Evolutionary conservation across 1,140 invertebrate species (phyloP), one percentile per base, ranked within the genome.

Genomic region (Paralvinella palmiformis): DNA sequence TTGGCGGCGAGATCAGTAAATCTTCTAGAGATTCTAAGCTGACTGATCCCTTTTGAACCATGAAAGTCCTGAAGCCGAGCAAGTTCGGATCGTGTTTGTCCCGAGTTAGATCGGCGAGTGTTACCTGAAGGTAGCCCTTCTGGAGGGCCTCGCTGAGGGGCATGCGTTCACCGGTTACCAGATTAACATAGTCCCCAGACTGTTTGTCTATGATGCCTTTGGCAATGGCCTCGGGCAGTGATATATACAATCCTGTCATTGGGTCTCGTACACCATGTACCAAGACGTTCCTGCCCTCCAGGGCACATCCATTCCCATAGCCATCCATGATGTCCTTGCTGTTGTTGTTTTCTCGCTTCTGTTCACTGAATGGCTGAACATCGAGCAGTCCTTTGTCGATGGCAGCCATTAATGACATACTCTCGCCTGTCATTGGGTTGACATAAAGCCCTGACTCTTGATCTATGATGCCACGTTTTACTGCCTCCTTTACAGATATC

Each of bases 221-320:
- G 44, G 87, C 84, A 66, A 96, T 88, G 2, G 94, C 94, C 75
- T 90, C 86, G 64, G 87, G 82, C 22, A 97, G 80, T 2, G 90
- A 92, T 24, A 94, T 72, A 59, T 91, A 83, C 72, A 91, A 86
- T 48, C 88, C 86, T 0, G 85, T 87, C 29, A 74, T 71, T 53
- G 85, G 86, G 74, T 95, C 88, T 29, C 88, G 85, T 60, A 96
- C 84, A 55, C 88, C 91, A 80, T 89, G 88, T 31, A 89, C 83
- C 73, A 91, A 87, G 20, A 86, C 84, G 78, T 95, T 92, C 22
- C 96, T 78, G n/a, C 33, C 35, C n/a, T n/a, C n/a, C n/a, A n/a
- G n/a, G n/a, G n/a, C n/a, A n/a, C n/a, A n/a, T n/a, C n/a, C n/a
- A n/a, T n/a, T n/a, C 52, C 88, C 84, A 0, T 91, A 89, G 72